Percentiles rank a stretch among this genome's conserved stretches.
Evolutionary conservation across 2,113 vertebrate species (phyloP).

Genomic region (Argyrosomus japonicus): DNA sequence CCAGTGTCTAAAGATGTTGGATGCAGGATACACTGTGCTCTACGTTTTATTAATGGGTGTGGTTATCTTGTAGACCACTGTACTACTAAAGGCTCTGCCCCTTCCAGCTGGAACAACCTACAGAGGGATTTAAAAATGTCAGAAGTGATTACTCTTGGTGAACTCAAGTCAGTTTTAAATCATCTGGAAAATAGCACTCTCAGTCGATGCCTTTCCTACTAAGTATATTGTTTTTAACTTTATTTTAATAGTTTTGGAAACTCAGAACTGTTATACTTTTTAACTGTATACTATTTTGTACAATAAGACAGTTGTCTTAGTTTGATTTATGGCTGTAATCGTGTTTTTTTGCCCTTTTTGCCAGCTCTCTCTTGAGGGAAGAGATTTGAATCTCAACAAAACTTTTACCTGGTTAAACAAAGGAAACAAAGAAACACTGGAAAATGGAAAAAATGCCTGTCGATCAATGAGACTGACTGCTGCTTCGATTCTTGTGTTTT

Average conservation of each 20-base stretch:
- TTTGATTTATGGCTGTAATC: not conserved
- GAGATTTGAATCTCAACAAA: not conserved
- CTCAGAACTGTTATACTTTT: not conserved
- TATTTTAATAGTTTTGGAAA: slow-evolving; percentile 12
- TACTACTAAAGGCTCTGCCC: slow-evolving; percentile 11
- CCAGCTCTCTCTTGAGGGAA: not conserved
- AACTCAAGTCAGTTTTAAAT: slow-evolving; percentile 19
- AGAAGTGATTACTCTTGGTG: slow-evolving; percentile 17
- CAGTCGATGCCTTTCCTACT: not conserved
- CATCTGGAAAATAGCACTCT: slow-evolving; percentile 13
- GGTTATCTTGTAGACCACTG: slow-evolving; percentile 11
- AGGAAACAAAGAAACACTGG: not conserved
- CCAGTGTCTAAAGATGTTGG: not conserved
- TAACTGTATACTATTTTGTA: not conserved
- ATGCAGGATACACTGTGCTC: not conserved
- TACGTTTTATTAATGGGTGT: not conserved
- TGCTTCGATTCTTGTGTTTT: not conserved
- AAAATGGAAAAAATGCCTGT: not conserved
- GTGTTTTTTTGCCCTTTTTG: not conserved
- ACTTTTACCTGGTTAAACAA: not conserved
- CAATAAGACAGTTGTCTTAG: not conserved
- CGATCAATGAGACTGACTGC: not conserved
- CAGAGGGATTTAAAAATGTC: slow-evolving; percentile 36
- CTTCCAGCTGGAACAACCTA: slow-evolving; percentile 39
- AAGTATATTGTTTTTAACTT: not conserved